Evolutionary conservation across 2,888 invertebrate genomes (phyloP).

Genomic region (Drosophila subquinaria): DNA sequence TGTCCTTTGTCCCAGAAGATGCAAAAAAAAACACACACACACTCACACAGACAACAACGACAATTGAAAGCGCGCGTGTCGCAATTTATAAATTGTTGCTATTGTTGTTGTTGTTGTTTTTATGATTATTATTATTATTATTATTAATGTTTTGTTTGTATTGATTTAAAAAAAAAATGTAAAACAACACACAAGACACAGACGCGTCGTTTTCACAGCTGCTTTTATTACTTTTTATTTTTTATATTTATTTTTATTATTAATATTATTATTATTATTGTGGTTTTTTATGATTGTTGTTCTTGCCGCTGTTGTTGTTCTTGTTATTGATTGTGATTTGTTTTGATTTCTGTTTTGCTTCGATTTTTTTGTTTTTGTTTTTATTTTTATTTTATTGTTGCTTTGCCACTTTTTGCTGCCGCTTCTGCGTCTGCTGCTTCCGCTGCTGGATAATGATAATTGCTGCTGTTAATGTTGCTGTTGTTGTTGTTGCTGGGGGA

Average conservation of each 20-base stretch:
- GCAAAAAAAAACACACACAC: slow-evolving; percentile 20
- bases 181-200: slow-evolving; percentile 37
- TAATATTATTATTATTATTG: slow-evolving; percentile 7
- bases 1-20: slow-evolving; percentile 26
- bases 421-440: slow-evolving; percentile 6
- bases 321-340: slow-evolving; percentile 16
- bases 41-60: slow-evolving; percentile 5
- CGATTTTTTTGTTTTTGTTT: slow-evolving; percentile 32
- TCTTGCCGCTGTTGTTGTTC: not conserved
- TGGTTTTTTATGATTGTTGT: slow-evolving; percentile 11
- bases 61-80: slow-evolving; percentile 22
- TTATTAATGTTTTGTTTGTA: slow-evolving; percentile 10
- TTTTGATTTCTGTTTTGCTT: slow-evolving; percentile 26
- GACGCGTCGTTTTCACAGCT: slow-evolving; percentile 38
- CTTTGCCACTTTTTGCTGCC: slow-evolving; percentile 18
- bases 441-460: slow-evolving; percentile 8
- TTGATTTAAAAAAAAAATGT: slow-evolving; percentile 29
- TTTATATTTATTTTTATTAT: slow-evolving; percentile 1
- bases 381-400: slow-evolving; percentile 19
- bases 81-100: slow-evolving; percentile 3
- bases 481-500: slow-evolving; percentile 12
- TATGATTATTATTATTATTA: not conserved
- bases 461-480: slow-evolving; percentile 3
- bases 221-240: slow-evolving; percentile 6
- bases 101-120: not conserved